Conservation (phyloP, 2,797 vertebrate genomes). For the Champsocephalus gunnari region DNA sequence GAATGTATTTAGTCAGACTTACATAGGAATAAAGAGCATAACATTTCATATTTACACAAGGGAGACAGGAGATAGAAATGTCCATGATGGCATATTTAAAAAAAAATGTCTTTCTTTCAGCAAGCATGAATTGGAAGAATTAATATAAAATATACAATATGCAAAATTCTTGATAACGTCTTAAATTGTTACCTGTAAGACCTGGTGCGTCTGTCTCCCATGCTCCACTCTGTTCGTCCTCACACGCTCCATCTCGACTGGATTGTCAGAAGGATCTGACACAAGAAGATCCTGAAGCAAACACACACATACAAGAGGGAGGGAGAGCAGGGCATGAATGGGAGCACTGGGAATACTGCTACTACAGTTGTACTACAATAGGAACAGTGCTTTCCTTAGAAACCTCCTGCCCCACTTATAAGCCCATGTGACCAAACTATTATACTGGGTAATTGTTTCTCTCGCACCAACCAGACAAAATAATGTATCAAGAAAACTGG, state of each 20-base stretch:
- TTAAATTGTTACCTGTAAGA: constrained; percentile 82
- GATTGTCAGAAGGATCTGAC: constrained; percentile 72
- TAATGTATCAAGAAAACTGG: constrained; percentile 49
- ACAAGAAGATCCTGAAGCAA: constrained; percentile 78
- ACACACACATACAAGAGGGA: constrained; percentile 34
- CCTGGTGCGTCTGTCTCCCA: constrained; percentile 82
- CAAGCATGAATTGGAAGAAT: not conserved
- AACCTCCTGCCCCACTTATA: constrained; percentile 78
- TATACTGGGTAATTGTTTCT: constrained; percentile 77
- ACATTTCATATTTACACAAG: not conserved
- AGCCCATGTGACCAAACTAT: constrained; percentile 76
- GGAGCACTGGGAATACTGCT: constrained; percentile 72
- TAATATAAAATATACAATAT: no score
- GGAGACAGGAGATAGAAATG: not conserved
- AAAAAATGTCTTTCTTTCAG: no score
- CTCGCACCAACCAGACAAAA: constrained; percentile 46
- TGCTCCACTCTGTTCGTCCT: constrained; percentile 75
- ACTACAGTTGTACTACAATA: constrained; percentile 80
- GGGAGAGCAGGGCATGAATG: constrained; percentile 58
- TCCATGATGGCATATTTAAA: not conserved
- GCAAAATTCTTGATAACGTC: not conserved
- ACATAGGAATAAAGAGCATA: not conserved
- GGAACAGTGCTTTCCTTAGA: constrained; percentile 79
- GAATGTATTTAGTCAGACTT: not conserved
- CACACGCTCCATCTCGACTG: constrained; percentile 85